Evolutionary conservation across 2,888 invertebrate genomes (phyloP), one percentile per base, ranked within the genome.

Genomic region (Phoenoteleia sp.): DNA sequence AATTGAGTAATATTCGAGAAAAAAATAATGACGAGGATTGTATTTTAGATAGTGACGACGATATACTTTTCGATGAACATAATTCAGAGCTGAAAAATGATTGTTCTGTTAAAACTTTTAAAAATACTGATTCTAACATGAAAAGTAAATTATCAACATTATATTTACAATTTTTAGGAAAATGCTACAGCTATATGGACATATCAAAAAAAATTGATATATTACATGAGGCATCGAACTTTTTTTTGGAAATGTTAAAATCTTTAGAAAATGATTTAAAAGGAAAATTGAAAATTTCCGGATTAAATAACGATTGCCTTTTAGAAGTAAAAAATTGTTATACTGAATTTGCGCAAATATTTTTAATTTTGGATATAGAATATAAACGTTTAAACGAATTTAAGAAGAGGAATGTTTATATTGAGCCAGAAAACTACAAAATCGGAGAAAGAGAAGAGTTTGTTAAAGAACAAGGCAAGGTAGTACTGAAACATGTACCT

Each of bases 361-460:
- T 33, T 33, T 9, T 11, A 11, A 33, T 9, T 33, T 33, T 33
- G 5, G 11, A 33, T 33, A 33, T 5, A 2, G 33, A 33, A 9
- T 33, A 33, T 11, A 33, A 33, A 33, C 33, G 33, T 11, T 33
- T 33, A 11, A 4, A 11, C 5, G 9, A 33, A 33, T 33, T 33
- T 9, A 5, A 33, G 11, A 33, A 33, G 11, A 9, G 5, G 11
- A 33, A 33, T 33, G 33, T 33, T 33, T 33, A 33, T 9, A 11
- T 33, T 11, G 11, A 33, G 33, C 33, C 33, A 33, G 33, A 33
- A 11, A 72, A 47, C 52, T 60, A 64, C 67, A 29, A 25, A 23
- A 39, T 80, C 54, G 60, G 69, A 7, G 39, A 62, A 62, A 62
- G 42, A 25, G 15, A 45, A 54, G 45, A 54, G 29, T 62, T 45